Conservation (phyloP, 2,113 vertebrate genomes). For the Etheostoma cragini region DNA sequence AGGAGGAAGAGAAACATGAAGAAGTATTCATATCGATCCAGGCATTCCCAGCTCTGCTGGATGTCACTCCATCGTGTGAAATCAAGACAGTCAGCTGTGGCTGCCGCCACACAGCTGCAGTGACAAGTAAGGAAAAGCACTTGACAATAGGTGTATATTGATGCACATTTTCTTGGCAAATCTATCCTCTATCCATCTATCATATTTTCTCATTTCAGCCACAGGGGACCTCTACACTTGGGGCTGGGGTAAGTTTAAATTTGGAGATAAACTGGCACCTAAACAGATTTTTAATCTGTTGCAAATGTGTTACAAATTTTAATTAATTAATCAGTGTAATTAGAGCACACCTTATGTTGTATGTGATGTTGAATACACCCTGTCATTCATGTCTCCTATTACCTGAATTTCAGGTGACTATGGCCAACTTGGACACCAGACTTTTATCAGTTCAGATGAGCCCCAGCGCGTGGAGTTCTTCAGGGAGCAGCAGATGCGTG, state of each 20-base stretch:
- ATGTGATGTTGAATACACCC: not conserved
- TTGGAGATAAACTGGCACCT: not conserved
- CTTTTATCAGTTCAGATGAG: constrained; percentile 82
- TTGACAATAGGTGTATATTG: not conserved
- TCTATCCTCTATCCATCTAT: not conserved
- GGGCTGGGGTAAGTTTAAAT: constrained; percentile 95
- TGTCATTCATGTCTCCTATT: constrained; percentile 20
- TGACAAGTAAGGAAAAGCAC: constrained; percentile 86
- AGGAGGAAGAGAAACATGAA: not conserved
- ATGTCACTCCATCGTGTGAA: constrained; percentile 85
- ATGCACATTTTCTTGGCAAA: not conserved
- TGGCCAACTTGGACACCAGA: constrained; percentile 91
- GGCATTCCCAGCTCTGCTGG: constrained; percentile 92
- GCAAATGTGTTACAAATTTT: not conserved
- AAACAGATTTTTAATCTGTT: not conserved
- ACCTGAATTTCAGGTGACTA: constrained; percentile 87
- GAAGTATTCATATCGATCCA: constrained; percentile 93
- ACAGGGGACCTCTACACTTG: constrained; percentile 92
- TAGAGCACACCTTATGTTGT: not conserved
- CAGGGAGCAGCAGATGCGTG: constrained; percentile 72
- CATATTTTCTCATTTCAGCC: constrained; percentile 80
- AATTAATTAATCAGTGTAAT: not conserved
- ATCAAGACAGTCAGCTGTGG: constrained; percentile 89
- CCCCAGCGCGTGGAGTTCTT: constrained; percentile 86
- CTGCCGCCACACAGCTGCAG: constrained; percentile 90